These are phyloP conservation scores for Chlorops oryzae DNA, from an alignment of 1,140 invertebrate species.

Conservation along the genomic window DNA sequence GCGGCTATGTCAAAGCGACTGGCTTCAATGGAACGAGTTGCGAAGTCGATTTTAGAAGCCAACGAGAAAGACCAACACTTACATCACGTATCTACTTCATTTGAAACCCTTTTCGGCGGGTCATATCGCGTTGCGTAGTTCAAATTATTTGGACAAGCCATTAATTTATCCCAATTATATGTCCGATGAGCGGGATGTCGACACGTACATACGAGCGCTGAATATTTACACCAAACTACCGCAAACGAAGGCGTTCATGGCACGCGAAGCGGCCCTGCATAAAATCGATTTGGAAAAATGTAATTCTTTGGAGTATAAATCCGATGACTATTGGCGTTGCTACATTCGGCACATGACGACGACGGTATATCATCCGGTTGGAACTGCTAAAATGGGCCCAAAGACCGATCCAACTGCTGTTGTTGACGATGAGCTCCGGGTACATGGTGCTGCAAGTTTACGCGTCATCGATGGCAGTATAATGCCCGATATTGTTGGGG, in stretches of 20 bases:
- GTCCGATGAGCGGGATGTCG: constrained; percentile 64
- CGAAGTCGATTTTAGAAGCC: constrained; percentile 41
- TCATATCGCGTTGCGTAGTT: constrained; percentile 41
- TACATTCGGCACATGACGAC: constrained; percentile 56
- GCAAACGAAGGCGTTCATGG: constrained; percentile 51
- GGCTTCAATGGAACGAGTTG: constrained; percentile 49
- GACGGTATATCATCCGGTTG: constrained; percentile 65
- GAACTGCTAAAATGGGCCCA: constrained; percentile 74
- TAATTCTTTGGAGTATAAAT: constrained; percentile 45
- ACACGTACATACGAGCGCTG: constrained; percentile 63
- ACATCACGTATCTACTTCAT: constrained; percentile 50
- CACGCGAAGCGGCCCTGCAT: constrained; percentile 46
- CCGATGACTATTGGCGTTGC: constrained; percentile 60
- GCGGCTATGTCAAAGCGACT: constrained; percentile 35
- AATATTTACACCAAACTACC: constrained; percentile 52
- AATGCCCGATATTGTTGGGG: constrained; percentile 67
- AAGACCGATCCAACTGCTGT: constrained; percentile 56
- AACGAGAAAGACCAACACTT: constrained; percentile 48
- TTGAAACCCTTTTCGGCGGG: constrained; percentile 52
- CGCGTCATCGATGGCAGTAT: constrained; percentile 74
- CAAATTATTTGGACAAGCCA: constrained; percentile 53
- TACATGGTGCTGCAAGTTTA: constrained; percentile 61
- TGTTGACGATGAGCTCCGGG: constrained; percentile 60
- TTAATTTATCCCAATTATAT: constrained; percentile 78
- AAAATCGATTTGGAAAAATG: constrained; percentile 49